Evolutionary conservation across 2,888 invertebrate species (phyloP).

Genomic region (Tetramorium bicarinatum): DNA sequence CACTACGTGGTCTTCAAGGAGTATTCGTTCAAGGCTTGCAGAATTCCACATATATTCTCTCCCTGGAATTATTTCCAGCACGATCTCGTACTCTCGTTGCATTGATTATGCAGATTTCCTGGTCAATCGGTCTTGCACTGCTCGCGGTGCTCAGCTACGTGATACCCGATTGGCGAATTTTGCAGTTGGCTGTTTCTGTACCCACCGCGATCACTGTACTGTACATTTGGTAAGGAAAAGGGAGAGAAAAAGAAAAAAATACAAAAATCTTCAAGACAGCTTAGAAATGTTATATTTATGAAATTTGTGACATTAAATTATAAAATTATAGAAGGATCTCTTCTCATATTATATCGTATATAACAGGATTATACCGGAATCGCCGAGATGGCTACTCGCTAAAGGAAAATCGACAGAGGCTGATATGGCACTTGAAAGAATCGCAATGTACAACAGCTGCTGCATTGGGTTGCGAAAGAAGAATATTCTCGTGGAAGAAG

Average conservation of each 20-base stretch:
- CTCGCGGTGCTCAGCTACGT: constrained; percentile 86
- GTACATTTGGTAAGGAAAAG: constrained; percentile 83
- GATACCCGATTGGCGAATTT: constrained; percentile 87
- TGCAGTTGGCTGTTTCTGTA: constrained; percentile 87
- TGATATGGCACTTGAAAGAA: constrained; percentile 80
- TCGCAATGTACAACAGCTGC: constrained; percentile 82
- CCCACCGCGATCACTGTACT: constrained; percentile 86
- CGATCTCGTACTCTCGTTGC: constrained; percentile 86
- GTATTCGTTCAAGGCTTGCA: constrained; percentile 87
- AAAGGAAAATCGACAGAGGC: constrained; percentile 82
- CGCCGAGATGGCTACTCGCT: constrained; percentile 85
- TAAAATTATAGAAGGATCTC: not conserved
- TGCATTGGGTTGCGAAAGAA: constrained; percentile 69
- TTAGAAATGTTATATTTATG: not conserved
- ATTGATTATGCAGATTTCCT: constrained; percentile 86
- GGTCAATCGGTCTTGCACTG: constrained; percentile 86
- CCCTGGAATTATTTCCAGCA: constrained; percentile 87
- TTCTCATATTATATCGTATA: not conserved
- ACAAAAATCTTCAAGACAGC: not conserved
- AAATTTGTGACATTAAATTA: not conserved
- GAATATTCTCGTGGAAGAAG: constrained; percentile 58
- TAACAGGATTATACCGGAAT: constrained; percentile 86
- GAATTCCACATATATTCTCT: constrained; percentile 86
- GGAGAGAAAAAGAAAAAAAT: not conserved
- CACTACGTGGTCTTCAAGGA: constrained; percentile 85